A percentile compares a stretch with the other conserved stretches of the same genome.
Conservation (phyloP, 2,888 invertebrate species). For the Xestobium rufovillosum region DNA sequence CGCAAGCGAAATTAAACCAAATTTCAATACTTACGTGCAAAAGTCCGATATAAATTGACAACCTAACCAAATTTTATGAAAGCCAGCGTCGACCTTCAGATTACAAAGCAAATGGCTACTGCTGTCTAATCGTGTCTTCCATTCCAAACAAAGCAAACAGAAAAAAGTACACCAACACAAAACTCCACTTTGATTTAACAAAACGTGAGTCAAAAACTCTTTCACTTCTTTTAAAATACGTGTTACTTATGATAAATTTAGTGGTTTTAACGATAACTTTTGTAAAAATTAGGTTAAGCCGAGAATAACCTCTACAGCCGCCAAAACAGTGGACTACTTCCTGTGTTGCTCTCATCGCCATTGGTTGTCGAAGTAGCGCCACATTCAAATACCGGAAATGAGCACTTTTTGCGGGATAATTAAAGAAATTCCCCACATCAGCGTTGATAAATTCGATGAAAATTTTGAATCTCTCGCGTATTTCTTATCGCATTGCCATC, state of each 20-base stretch:
- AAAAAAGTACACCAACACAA: too few species aligned
- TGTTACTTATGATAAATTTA: too few species aligned
- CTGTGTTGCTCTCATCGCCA: too few species aligned
- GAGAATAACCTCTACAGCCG: slow-evolving; percentile 39
- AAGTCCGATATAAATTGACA: slow-evolving; percentile 35
- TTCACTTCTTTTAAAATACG: too few species aligned
- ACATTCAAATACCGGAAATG: slow-evolving; percentile 44
- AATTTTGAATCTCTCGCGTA: slow-evolving; percentile 47
- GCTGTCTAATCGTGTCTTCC: slow-evolving; percentile 18
- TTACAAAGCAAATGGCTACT: slow-evolving; percentile 36
- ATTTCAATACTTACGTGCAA: slow-evolving; percentile 34
- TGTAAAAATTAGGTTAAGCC: slow-evolving; percentile 39
- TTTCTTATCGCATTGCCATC: slow-evolving; percentile 61
- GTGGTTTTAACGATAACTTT: too few species aligned
- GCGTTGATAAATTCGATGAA: slow-evolving; percentile 53
- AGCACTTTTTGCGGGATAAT: slow-evolving; percentile 55
- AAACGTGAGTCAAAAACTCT: too few species aligned
- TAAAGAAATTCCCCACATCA: slow-evolving; percentile 53
- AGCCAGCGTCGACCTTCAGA: slow-evolving; percentile 41
- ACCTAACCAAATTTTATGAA: slow-evolving; percentile 43
- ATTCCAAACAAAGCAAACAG: too few species aligned
- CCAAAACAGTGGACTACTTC: slow-evolving; percentile 35
- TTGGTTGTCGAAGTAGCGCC: slow-evolving; percentile 21
- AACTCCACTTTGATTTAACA: too few species aligned
- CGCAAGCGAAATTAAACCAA: slow-evolving; percentile 11